phyloP scores from a whole-genome alignment of 2,113 vertebrate species.

The Ivindomyrus marchei region DNA sequence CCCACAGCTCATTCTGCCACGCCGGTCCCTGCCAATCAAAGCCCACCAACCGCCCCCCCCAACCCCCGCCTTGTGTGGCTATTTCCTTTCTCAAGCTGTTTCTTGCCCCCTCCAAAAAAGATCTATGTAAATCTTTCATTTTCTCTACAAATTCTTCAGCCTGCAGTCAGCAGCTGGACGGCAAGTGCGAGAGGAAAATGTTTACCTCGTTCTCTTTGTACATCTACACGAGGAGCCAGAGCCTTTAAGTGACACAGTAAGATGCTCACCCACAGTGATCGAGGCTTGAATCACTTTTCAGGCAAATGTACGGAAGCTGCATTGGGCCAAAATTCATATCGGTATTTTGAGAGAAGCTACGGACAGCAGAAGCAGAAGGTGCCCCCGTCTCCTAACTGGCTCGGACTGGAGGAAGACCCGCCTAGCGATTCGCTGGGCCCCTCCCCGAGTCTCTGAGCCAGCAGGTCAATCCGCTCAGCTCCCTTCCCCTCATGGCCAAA shows the following conservation, averaged over 20 bases:
- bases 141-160: not conserved
- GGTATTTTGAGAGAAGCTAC: not conserved
- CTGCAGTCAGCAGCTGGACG: not conserved
- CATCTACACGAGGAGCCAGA: not conserved
- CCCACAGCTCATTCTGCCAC: constrained; percentile 29
- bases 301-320: not conserved
- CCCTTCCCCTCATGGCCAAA: not conserved
- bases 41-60: not conserved
- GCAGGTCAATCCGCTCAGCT: not conserved
- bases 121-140: not conserved
- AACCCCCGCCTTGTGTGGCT: not conserved
- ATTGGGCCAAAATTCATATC: not conserved
- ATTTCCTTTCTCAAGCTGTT: not conserved
- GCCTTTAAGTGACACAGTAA: not conserved
- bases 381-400: not conserved
- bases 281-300: not conserved
- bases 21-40: constrained; percentile 31
- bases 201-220: not conserved
- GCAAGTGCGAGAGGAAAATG: not conserved
- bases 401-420: not conserved
- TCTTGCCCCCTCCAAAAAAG: not conserved
- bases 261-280: not conserved
- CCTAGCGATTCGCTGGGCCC: not conserved
- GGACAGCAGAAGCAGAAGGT: not conserved
- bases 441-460: not conserved